Base-by-base conservation (phyloP, 2,797 vertebrate genomes). In the Poliocrania exsul region DNA sequence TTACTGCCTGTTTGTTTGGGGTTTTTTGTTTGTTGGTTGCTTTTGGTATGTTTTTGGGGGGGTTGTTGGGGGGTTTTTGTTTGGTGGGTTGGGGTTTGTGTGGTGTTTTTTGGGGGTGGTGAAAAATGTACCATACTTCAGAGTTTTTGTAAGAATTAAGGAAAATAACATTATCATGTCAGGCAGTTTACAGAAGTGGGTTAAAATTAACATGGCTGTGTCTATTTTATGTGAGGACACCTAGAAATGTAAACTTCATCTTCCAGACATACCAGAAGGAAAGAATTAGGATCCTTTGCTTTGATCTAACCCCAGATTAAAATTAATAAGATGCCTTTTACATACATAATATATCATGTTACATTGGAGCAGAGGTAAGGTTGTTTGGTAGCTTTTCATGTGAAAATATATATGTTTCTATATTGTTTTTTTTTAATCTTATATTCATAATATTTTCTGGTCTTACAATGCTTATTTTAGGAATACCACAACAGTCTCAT, bases 381-480 rank as follows among this genome's bases (percentile, higher is more conserved):
- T 17, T 84, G 10, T 66, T 88, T 67, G 12, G 33, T 81, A 47
- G 64, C 1, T 90, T 90, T 87, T 64, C 53, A 37, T 40, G 21
- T 54, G 71, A 84, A 87, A 90, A 87, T 44, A 60, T 26, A 3
- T 42, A 35, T 29, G 17, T 37, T 90, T 60, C 24, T 50, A 16
- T 79, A 50, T 10, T 16, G 24, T 0, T 0, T 6, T 26, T 81
- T 82, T 73, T 37, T 3, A 38, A 65, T 90, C 60, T 75, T 79
- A 25, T 37, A 81, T 65, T 81, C 18, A 6, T 64, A 80, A 73
- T 35, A 71, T 62, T 92, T 94, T 92, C 60, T 89, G 71, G 74
- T 73, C 28, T 90, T 57, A 42, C 11, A 80, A 9, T 70, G 42
- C 77, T 94, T 96, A 56, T 82, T 96, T 92, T 91, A 86, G 67